Conservation (phyloP, 2,113 vertebrate genomes). For the Ornithorhynchus anatinus region DNA sequence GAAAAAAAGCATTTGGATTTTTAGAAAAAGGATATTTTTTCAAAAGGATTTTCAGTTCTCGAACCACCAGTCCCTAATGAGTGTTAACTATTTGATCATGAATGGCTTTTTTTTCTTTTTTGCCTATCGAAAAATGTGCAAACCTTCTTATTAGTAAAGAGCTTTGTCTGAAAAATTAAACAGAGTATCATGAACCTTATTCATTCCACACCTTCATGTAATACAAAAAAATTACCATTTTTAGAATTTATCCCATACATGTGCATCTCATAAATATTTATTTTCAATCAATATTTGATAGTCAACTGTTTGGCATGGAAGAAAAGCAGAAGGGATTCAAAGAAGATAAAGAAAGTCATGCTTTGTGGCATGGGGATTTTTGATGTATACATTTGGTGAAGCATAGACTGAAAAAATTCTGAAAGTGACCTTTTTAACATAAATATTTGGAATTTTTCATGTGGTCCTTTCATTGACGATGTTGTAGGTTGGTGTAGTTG, state of each 20-base stretch:
- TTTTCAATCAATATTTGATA: conserved; percentile 14
- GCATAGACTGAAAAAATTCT: too few relatives aligned
- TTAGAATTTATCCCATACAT: not conserved
- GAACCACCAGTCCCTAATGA: conserved; percentile 44
- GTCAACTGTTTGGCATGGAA: too few relatives aligned
- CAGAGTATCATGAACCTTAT: not conserved
- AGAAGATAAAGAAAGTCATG: too few relatives aligned
- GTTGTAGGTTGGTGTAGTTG: too few relatives aligned
- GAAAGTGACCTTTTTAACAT: too few relatives aligned
- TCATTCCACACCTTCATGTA: too few relatives aligned
- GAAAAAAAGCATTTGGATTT: conserved; percentile 45
- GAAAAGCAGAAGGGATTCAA: too few relatives aligned
- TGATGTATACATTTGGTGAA: too few relatives aligned
- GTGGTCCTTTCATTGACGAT: too few relatives aligned
- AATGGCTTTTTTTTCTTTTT: conserved; percentile 14
- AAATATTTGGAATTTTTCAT: too few relatives aligned
- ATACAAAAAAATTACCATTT: too few relatives aligned
- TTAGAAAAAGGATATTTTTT: conserved; percentile 49
- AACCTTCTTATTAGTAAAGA: conserved; percentile 16
- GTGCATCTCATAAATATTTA: conserved; percentile 3
- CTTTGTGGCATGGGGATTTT: too few relatives aligned
- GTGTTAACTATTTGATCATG: conserved; percentile 38
- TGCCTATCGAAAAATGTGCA: conserved; percentile 15
- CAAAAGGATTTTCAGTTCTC: conserved; percentile 55
- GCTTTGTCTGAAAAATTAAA: conserved; percentile 8